Evolutionary conservation across 1,140 invertebrate species (phyloP).

Genomic region (Lordiphosa clarofinis): DNA sequence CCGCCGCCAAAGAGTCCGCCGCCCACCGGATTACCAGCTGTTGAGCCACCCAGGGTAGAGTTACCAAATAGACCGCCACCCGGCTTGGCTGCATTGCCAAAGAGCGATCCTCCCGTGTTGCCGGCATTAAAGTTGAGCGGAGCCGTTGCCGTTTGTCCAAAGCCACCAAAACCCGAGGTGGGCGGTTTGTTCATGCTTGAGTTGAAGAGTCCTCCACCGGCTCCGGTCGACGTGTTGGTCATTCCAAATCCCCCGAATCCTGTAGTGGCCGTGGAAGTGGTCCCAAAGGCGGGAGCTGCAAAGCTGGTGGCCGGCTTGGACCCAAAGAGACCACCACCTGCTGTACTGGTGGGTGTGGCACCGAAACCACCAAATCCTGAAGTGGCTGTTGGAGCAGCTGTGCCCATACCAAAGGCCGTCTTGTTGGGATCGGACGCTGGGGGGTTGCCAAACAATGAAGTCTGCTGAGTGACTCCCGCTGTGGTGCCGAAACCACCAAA

Average conservation of each 20-base stretch:
- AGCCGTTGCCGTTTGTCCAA: conserved; percentile 59
- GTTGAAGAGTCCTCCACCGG: conserved; percentile 81
- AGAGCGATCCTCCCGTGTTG: conserved; percentile 78
- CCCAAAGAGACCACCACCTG: conserved; percentile 67
- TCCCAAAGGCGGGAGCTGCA: conserved; percentile 69
- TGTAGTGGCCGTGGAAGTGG: conserved; percentile 61
- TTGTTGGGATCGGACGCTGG: conserved; percentile 81
- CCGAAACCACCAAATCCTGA: conserved; percentile 80
- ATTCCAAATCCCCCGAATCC: conserved; percentile 67
- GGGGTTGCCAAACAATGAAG: conserved; percentile 79
- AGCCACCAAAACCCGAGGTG: conserved; percentile 78
- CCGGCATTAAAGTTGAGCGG: conserved; percentile 80
- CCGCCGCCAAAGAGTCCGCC: conserved; percentile 80
- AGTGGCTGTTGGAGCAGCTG: conserved; percentile 74
- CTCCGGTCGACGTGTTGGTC: conserved; percentile 63
- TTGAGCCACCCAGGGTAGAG: conserved; percentile 35
- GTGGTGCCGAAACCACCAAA: conserved; percentile 79
- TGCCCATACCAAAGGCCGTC: conserved; percentile 80
- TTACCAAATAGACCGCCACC: conserved; percentile 79
- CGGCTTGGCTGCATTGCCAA: conserved; percentile 63
- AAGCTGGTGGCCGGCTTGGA: conserved; percentile 79
- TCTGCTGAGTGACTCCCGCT: conserved; percentile 69
- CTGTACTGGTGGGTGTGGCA: conserved; percentile 61
- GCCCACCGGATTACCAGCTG: conserved; percentile 27
- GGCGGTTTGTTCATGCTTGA: conserved; percentile 81